A percentile compares a stretch with the other conserved stretches of the same genome.
phyloP scores from a whole-genome alignment of 2,113 vertebrate genomes.

The Peromyscus maniculatus region DNA sequence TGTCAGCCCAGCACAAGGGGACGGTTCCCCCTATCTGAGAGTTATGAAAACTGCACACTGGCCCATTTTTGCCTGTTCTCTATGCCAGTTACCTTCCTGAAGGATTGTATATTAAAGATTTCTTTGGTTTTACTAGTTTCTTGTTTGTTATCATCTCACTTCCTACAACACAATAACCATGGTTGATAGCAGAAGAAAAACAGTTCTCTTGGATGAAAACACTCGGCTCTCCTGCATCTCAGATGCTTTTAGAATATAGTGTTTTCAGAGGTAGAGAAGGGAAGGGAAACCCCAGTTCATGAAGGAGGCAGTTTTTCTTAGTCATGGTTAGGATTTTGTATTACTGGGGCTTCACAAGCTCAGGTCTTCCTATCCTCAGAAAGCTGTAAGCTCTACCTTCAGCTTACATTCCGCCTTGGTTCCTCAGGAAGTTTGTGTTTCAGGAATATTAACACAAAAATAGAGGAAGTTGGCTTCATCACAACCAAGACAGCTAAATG shows the following conservation, averaged over 20 bases:
- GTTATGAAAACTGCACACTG: not conserved
- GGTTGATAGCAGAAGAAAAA: not conserved
- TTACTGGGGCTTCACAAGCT: not conserved
- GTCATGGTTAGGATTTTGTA: not conserved
- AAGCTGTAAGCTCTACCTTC: not conserved
- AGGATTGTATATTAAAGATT: too few relatives aligned
- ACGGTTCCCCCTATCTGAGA: not conserved
- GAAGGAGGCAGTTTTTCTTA: not conserved
- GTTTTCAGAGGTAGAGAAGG: not conserved
- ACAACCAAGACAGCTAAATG: not conserved
- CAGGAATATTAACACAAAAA: not conserved
- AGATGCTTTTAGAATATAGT: not conserved
- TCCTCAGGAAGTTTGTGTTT: not conserved
- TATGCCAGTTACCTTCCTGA: not conserved
- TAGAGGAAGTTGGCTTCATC: not conserved
- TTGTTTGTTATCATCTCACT: not conserved
- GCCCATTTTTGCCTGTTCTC: not conserved
- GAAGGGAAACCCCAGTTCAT: not conserved
- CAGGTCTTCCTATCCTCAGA: conserved; percentile 8
- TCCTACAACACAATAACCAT: not conserved
- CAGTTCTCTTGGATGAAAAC: not conserved
- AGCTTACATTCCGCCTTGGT: not conserved
- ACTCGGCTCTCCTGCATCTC: not conserved
- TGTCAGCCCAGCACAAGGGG: not conserved
- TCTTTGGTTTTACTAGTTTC: not conserved